Percentiles rank a stretch among this genome's conserved stretches.
phyloP scores from a whole-genome alignment of 37 sponge, comb jelly and placozoan genomes.

The Beroe ovata region DNA sequence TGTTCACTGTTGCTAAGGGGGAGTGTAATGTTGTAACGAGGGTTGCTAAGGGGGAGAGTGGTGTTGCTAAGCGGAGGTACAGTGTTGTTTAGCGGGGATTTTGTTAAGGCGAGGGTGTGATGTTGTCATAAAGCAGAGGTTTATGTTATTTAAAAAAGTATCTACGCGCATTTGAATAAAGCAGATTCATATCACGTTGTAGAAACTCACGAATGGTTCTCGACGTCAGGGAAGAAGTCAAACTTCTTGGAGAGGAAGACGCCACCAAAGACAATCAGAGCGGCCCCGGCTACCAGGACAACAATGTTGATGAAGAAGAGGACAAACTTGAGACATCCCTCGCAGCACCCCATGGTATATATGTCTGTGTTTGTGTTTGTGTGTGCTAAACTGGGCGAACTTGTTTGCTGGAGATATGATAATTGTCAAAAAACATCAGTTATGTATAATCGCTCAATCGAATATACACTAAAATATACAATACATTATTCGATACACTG shows the following conservation, averaged over 20 bases:
- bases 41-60: neutral
- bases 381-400: no score
- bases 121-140: no score
- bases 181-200: no score
- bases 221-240: neutral
- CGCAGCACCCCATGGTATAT: slow-evolving; percentile 34
- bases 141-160: no score
- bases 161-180: no score
- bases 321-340: neutral
- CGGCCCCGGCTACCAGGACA: neutral
- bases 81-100: neutral
- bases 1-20: neutral
- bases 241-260: slow-evolving; percentile 14
- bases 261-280: neutral
- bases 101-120: neutral
- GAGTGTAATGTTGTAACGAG: neutral
- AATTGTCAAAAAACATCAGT: no score
- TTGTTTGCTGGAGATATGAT: no score
- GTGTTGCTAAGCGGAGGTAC: neutral
- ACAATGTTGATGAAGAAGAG: neutral
- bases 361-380: neutral
- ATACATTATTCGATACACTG: no score
- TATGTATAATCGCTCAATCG: no score
- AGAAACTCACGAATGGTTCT: neutral
- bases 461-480: no score